Percentiles rank a stretch among this genome's conserved stretches.
Conservation (phyloP, 2,888 invertebrate genomes). For the Ormyrus labotus region DNA sequence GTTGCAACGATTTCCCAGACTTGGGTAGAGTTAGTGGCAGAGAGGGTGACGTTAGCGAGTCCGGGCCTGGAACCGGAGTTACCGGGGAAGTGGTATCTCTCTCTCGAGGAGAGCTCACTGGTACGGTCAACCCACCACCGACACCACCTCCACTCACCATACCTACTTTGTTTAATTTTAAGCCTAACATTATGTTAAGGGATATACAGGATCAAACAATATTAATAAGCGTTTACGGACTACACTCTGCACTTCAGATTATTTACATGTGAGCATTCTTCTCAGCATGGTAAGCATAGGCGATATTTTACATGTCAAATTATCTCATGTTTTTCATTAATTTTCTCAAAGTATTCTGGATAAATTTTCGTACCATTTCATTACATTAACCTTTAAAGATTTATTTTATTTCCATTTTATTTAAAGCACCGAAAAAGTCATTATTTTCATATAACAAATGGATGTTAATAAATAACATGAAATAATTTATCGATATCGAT, state of each 20-base stretch:
- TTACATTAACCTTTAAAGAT: too few relatives aligned
- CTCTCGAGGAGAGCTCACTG: constrained; percentile 72
- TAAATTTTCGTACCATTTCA: too few relatives aligned
- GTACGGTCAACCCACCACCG: constrained; percentile 73
- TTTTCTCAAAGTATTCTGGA: not conserved
- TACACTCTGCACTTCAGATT: not conserved
- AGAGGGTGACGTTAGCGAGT: constrained; percentile 72
- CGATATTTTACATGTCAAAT: constrained; percentile 7
- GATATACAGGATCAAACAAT: not conserved
- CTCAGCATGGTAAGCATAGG: constrained; percentile 29
- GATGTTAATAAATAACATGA: too few relatives aligned
- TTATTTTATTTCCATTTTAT: too few relatives aligned
- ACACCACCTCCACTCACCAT: constrained; percentile 72
- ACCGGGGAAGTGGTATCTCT: constrained; percentile 69
- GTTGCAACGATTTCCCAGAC: constrained; percentile 71
- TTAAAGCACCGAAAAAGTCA: too few relatives aligned
- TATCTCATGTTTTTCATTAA: constrained; percentile 1
- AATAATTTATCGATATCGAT: too few relatives aligned
- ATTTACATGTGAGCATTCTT: not conserved
- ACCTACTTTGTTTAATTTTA: constrained; percentile 68
- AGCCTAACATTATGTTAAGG: constrained; percentile 58
- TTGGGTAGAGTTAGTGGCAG: constrained; percentile 70
- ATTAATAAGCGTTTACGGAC: constrained; percentile 22
- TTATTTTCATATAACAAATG: too few relatives aligned
- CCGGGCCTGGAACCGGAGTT: constrained; percentile 72